phyloP scores from a whole-genome alignment of 2,888 invertebrate genomes.

The Eristalis pertinax region DNA sequence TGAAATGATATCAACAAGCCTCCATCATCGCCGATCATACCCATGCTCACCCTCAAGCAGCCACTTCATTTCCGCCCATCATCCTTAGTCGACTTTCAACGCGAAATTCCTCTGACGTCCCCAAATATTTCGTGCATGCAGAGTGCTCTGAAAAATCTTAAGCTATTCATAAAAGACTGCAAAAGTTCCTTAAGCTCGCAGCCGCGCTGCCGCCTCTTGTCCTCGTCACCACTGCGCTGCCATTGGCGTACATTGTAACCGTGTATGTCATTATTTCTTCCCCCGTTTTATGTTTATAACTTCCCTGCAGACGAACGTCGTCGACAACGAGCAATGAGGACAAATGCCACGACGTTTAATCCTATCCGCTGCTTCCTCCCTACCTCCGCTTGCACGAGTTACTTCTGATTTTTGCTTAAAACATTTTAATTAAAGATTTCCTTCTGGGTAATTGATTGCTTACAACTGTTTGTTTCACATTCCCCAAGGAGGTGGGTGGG shows the following conservation, averaged over 20 bases:
- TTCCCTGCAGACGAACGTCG: conserved; percentile 1
- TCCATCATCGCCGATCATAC: too few species aligned
- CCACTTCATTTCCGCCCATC: neutral
- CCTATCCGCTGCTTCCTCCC: neutral
- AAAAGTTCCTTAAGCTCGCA: conserved; percentile 4
- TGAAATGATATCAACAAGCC: too few species aligned
- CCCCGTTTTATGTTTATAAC: conserved; percentile 46
- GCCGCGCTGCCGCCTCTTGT: neutral
- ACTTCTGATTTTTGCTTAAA: conserved; percentile 29
- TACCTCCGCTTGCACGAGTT: conserved; percentile 22
- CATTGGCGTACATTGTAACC: neutral
- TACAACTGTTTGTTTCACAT: conserved; percentile 51
- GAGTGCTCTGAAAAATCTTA: neutral
- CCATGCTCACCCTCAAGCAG: too few species aligned
- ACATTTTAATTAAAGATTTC: conserved; percentile 70
- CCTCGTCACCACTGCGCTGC: neutral
- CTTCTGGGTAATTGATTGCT: conserved; percentile 68
- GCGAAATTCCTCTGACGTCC: neutral
- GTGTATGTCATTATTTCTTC: conserved; percentile 32
- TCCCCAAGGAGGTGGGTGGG: neutral
- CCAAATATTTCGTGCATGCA: too few species aligned
- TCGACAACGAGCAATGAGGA: conserved; percentile 21
- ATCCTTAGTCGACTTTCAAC: neutral
- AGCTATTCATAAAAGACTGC: conserved; percentile 21
- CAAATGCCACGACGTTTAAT: conserved; percentile 45